Evolutionary conservation across 35 echinoderm and acorn worm species (phyloP), one percentile per base, ranked within the genome.

Genomic region (Anneissia japonica): DNA sequence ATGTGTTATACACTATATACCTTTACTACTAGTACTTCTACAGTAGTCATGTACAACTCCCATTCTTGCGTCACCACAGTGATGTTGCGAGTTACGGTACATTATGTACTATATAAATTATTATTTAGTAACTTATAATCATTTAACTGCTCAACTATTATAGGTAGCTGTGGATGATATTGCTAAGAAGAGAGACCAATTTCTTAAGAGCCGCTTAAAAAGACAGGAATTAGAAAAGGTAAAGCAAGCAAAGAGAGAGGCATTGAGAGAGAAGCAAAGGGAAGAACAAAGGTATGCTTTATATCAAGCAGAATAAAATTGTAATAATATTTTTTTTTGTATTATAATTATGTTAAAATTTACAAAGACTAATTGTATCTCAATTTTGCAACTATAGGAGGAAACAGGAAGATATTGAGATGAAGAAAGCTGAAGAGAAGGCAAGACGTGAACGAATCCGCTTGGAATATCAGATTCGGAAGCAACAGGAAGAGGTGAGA

Each of bases 321-420:
- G 4, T 43, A 43, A 4, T 43, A 43, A 43, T 43, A 4, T 6
- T 43, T 64, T 64, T 23, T 64, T 64, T 45, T 45, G n/a, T n/a
- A n/a, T n/a, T n/a, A n/a, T n/a, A n/a, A n/a, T n/a, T n/a, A n/a
- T n/a, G n/a, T n/a, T n/a, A n/a, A n/a, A n/a, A n/a, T n/a, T n/a
- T n/a, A n/a, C n/a, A n/a, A n/a, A n/a, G n/a, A n/a, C n/a, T n/a
- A n/a, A 35, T 29, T 79, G 23, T 76, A 33, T 30, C 19, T 36
- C 32, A 35, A 34, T 46, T 26, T 3, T 77, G 31, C 30, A 28
- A 35, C 34, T 79, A 30, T 36, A 97, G 94, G 81, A 88, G 46
- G 74, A 97, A 97, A 82, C 94, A 97, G 84, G 94, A 97, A 30
- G 94, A 97, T 37, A 73, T 89, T 33, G 94, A 97, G 77, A 81